A percentile compares a stretch with the other conserved stretches of the same genome.
phyloP scores from a whole-genome alignment of 2,888 invertebrate genomes.

The Limnephilus marmoratus region DNA sequence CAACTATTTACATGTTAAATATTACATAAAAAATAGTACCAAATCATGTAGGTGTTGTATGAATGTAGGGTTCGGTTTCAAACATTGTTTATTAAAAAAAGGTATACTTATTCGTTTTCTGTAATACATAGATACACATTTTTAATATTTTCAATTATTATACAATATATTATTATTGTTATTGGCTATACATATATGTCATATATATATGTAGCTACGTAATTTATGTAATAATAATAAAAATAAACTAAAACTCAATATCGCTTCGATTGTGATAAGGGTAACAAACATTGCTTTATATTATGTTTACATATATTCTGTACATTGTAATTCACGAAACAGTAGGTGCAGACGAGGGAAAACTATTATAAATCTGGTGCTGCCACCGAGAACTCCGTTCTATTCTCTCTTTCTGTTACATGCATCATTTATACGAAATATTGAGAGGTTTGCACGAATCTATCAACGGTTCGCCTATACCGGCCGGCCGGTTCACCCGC shows the following conservation, averaged over 20 bases:
- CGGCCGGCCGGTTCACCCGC: constrained; percentile 16
- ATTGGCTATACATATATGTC: too few species aligned
- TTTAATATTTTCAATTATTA: neutral
- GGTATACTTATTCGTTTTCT: neutral
- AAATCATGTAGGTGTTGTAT: neutral
- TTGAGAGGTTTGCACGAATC: neutral
- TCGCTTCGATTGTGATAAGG: too few species aligned
- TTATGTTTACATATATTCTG: neutral
- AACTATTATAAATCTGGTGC: neutral
- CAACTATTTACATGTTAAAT: neutral
- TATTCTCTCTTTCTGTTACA: neutral
- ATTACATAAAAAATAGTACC: neutral
- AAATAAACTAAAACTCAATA: too few species aligned
- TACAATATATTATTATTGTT: too few species aligned
- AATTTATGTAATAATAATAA: too few species aligned
- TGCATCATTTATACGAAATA: neutral
- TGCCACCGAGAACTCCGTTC: neutral
- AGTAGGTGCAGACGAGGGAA: neutral
- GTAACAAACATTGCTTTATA: neutral
- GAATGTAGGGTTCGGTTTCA: neutral
- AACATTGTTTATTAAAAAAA: neutral
- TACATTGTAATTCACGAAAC: neutral
- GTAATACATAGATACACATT: neutral
- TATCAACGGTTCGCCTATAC: neutral
- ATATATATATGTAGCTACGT: too few species aligned